phyloP scores from a whole-genome alignment of 2,797 vertebrate species.

The Tragelaphus oryx region DNA sequence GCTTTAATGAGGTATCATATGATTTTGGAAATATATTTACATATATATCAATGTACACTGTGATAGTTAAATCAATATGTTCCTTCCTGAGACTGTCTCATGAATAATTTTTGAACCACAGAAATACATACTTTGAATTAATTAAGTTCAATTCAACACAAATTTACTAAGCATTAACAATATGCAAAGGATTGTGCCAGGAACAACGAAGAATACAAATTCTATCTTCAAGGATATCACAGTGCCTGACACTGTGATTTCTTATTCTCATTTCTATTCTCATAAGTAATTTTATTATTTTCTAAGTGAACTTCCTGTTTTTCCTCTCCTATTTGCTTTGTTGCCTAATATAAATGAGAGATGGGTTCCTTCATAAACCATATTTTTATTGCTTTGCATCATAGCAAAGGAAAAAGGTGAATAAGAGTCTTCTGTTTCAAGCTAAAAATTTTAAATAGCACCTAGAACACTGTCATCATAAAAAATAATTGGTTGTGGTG shows the following conservation, averaged over 20 bases:
- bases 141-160: neutral
- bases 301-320: slow-evolving; percentile 19
- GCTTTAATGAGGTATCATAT: neutral
- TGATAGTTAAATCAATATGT: neutral
- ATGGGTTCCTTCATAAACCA: neutral
- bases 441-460: slow-evolving; percentile 52
- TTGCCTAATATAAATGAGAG: slow-evolving; percentile 39
- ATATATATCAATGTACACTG: neutral
- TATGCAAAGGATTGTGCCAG: neutral
- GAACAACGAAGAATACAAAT: neutral
- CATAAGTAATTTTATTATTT: slow-evolving; percentile 42
- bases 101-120: neutral
- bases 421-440: slow-evolving; percentile 28
- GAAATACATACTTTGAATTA: neutral
- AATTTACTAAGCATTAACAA: neutral
- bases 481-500: slow-evolving; percentile 42
- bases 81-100: neutral
- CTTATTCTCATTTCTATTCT: slow-evolving; percentile 44
- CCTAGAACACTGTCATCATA: slow-evolving; percentile 17
- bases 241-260: neutral
- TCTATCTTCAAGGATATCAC: slow-evolving; percentile 26
- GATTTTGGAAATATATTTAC: neutral
- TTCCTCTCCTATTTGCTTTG: slow-evolving; percentile 13
- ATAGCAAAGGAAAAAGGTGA: neutral
- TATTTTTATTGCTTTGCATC: slow-evolving; percentile 28